A percentile compares a stretch with the other conserved stretches of the same genome.
Conservation (phyloP, 2,888 invertebrate species). For the Serrognathus titanus region DNA sequence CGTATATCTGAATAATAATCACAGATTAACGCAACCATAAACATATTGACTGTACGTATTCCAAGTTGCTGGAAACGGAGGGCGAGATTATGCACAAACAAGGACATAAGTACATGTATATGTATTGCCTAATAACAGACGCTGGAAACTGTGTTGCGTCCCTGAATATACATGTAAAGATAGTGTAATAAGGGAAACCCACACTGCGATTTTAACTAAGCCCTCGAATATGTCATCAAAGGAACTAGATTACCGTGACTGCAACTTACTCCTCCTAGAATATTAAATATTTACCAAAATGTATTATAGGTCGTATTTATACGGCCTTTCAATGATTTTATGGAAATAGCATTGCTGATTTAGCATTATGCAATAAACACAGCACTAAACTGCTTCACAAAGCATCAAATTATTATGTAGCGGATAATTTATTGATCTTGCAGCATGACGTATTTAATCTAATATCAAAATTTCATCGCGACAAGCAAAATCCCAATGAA, state of each 20-base stretch:
- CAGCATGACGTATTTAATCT: slow-evolving; percentile 20
- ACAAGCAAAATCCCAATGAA: slow-evolving; percentile 31
- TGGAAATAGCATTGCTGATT: too few species aligned
- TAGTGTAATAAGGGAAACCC: slow-evolving; percentile 20
- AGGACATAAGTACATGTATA: slow-evolving; percentile 11
- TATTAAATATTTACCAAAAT: slow-evolving; percentile 15
- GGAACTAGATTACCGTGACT: slow-evolving; percentile 17
- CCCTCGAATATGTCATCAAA: slow-evolving; percentile 32
- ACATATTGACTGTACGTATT: background rate
- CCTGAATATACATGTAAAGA: slow-evolving; percentile 29
- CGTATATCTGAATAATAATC: slow-evolving; percentile 1
- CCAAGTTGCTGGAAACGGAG: background rate
- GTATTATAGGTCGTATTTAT: too few species aligned
- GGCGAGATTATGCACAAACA: slow-evolving; percentile 3
- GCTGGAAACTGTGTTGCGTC: slow-evolving; percentile 22
- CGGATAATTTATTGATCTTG: slow-evolving; percentile 15
- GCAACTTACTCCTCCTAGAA: slow-evolving; percentile 7
- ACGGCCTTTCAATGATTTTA: too few species aligned
- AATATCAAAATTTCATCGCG: slow-evolving; percentile 30
- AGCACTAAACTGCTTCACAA: background rate
- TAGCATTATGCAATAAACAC: background rate
- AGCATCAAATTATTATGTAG: background rate
- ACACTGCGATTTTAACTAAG: slow-evolving; percentile 26
- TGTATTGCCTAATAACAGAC: slow-evolving; percentile 17
- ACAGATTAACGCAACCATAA: background rate